Base-by-base conservation (phyloP, 1,140 invertebrate species). In the Battus philenor region DNA sequence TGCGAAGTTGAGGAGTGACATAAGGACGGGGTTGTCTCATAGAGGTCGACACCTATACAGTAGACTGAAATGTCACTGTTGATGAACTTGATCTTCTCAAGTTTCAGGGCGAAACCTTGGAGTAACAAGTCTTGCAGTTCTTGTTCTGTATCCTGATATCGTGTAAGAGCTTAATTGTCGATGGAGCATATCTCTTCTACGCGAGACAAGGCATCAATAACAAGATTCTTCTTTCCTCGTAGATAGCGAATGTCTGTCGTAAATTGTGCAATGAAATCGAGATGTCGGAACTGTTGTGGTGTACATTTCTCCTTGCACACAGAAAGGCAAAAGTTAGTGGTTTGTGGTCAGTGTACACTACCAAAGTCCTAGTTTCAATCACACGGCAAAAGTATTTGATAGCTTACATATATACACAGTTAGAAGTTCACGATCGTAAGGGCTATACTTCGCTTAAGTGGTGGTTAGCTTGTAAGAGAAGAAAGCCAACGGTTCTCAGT, bases 291-390 rank as follows among this genome's bases (percentile, higher is more conserved):
- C n/a, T 24, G 22, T 31, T 11, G 10, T 11, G 29, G 29, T 31
- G 9, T 11, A 11, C 10, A 11, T n/a, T 7, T 17, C 12, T 24
- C 4, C 10, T 33, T 22, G n/a, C 29, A 11, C 13, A 31, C 27
- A 24, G 9, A n/a, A 45, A 34, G 6, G 20, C 22, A 11, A 31
- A 34, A 24, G 31, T 13, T 17, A 33, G n/a, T 17, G 44, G 30
- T 24, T 45, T 33, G 24, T 45, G 27, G 18, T 45, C 29, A 12
- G n/a, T 31, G 10, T 4, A 31, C 7, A 31, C 7, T 12, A 7
- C 13, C 2, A 31, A 12, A 12, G 10, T 9, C 13, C 29, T 31
- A 12, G 9, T 11, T 31, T 31, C 29, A 7, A 31, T 2, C 13
- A 12, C 2, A 12, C 13, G 9, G 10, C 29, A 2, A 11, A 31